Conservation (phyloP, 1,140 invertebrate species). For the Drosophila grimshawi region DNA sequence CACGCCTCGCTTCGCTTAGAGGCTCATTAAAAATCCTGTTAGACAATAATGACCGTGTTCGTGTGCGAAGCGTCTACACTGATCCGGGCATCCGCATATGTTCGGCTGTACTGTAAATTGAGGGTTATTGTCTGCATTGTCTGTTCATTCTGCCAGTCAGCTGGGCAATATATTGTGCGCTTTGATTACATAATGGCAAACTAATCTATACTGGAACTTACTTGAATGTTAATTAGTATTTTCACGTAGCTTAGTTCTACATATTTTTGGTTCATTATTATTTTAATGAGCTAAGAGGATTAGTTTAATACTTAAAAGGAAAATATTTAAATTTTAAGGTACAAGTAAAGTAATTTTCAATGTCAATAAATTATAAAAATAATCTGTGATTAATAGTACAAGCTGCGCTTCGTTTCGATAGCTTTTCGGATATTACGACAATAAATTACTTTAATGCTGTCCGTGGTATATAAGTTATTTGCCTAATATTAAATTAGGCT, state of each 20-base stretch:
- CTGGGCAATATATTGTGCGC: background rate
- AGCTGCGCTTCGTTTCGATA: background rate
- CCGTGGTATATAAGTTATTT: background rate
- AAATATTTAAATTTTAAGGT: background rate
- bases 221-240: background rate
- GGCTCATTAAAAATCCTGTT: conserved; percentile 72
- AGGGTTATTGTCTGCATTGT: conserved; percentile 4
- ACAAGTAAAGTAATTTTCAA: background rate
- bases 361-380: conserved; percentile 1
- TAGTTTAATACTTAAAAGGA: background rate
- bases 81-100: conserved; percentile 9
- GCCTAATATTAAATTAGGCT: background rate
- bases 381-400: background rate
- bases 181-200: conserved; percentile 1
- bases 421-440: background rate
- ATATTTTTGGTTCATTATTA: background rate
- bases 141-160: background rate
- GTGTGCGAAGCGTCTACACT: background rate
- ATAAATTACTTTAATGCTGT: background rate
- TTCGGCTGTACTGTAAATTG: conserved; percentile 7
- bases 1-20: conserved; percentile 5
- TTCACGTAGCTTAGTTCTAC: background rate
- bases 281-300: conserved; percentile 3
- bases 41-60: conserved; percentile 31
- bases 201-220: background rate